Evolutionary conservation across 2,113 vertebrate genomes (phyloP).

Genomic region (Sylvietta virens): DNA sequence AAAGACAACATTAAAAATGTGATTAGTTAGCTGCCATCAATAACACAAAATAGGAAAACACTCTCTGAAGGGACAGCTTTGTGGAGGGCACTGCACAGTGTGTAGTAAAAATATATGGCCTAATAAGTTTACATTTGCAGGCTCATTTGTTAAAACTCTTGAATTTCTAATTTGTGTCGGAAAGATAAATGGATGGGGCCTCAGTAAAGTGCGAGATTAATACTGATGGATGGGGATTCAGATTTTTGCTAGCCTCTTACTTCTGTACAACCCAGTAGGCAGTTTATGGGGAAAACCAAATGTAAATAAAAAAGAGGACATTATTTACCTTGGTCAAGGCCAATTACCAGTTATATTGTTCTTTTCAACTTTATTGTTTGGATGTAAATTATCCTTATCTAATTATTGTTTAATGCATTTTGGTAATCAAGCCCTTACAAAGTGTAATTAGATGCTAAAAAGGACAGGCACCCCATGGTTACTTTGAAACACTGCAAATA

Average conservation of each 20-base stretch:
- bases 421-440: slow-evolving; percentile 65
- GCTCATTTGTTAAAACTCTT: slow-evolving; percentile 93
- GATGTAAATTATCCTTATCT: slow-evolving; percentile 74
- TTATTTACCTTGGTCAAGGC: slow-evolving; percentile 80
- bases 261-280: slow-evolving; percentile 78
- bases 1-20: slow-evolving; percentile 91
- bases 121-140: slow-evolving; percentile 93
- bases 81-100: slow-evolving; percentile 85
- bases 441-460: slow-evolving; percentile 70
- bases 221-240: slow-evolving; percentile 85
- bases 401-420: slow-evolving; percentile 75
- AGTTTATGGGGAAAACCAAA: slow-evolving; percentile 77
- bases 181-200: slow-evolving; percentile 89
- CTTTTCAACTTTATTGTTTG: slow-evolving; percentile 67
- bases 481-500: slow-evolving; percentile 3
- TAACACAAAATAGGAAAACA: slow-evolving; percentile 86
- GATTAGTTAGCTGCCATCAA: slow-evolving; percentile 90
- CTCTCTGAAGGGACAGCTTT: slow-evolving; percentile 87
- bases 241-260: slow-evolving; percentile 80
- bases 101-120: slow-evolving; percentile 89
- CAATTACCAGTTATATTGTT: slow-evolving; percentile 78
- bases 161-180: slow-evolving; percentile 97
- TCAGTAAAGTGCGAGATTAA: slow-evolving; percentile 80
- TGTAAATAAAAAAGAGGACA: slow-evolving; percentile 78
- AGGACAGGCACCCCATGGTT: slow-evolving; percentile 30